Evolutionary conservation across 2,888 invertebrate genomes (phyloP).

Genomic region (Achlya flavicornis): DNA sequence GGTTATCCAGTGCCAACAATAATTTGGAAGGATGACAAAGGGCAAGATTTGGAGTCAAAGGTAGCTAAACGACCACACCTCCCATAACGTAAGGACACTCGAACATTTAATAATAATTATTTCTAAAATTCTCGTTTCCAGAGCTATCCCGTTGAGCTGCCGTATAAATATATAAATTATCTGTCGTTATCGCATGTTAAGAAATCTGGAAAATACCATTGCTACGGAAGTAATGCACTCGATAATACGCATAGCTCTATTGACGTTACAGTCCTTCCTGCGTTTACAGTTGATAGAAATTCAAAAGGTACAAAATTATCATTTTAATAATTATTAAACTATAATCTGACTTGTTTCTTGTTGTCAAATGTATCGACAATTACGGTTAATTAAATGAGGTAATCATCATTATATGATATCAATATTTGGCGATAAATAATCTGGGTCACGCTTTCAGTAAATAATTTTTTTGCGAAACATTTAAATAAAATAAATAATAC

Average conservation of each 20-base stretch:
- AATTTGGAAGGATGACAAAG: conserved; percentile 3
- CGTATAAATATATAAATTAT: conserved; percentile 5
- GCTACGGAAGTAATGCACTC: neutral
- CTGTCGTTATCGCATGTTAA: neutral
- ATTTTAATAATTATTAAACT: neutral
- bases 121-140: neutral
- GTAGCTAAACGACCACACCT: neutral
- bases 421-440: neutral
- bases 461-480: too few relatives aligned
- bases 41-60: neutral
- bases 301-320: neutral
- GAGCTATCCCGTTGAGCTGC: conserved; percentile 1
- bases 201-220: neutral
- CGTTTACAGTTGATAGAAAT: neutral
- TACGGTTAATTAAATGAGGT: too few relatives aligned
- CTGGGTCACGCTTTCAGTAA: too few relatives aligned
- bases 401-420: too few relatives aligned
- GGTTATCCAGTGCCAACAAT: conserved; percentile 7
- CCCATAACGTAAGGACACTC: too few relatives aligned
- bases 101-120: too few relatives aligned
- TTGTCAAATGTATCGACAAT: too few relatives aligned
- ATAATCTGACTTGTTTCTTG: too few relatives aligned
- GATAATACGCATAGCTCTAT: conserved; percentile 1
- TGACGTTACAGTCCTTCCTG: neutral
- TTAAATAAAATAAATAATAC: neutral